A percentile compares a stretch with the other conserved stretches of the same genome.
These are phyloP conservation scores for Limnephilus rhombicus DNA, from an alignment of 2,888 invertebrate genomes.

Conservation along the genomic window DNA sequence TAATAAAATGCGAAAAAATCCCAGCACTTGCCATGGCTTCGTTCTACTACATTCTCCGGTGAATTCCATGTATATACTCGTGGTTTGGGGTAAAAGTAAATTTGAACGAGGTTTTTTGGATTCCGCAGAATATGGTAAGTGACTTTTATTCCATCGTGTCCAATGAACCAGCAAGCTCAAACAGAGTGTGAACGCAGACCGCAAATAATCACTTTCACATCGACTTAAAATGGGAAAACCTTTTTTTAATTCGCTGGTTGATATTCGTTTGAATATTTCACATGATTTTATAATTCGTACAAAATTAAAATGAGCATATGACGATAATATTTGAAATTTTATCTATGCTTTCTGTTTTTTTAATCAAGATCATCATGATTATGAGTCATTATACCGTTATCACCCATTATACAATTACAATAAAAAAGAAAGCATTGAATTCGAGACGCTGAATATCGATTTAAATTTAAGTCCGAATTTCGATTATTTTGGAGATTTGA, in stretches of 20 bases:
- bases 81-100: background rate
- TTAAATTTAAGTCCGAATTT: background rate
- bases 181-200: constrained; percentile 64
- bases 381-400: background rate
- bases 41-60: background rate
- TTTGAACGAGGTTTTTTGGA: constrained; percentile 11
- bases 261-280: constrained; percentile 12
- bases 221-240: constrained; percentile 48
- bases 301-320: constrained; percentile 25
- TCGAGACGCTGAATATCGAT: background rate
- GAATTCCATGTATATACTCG: background rate
- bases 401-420: background rate
- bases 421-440: background rate
- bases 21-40: background rate
- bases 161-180: constrained; percentile 55
- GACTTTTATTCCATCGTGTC: constrained; percentile 31
- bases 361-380: no score
- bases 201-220: constrained; percentile 65
- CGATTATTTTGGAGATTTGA: background rate
- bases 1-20: background rate
- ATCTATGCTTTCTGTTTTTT: background rate
- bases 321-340: background rate
- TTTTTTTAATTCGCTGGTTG: constrained; percentile 6
- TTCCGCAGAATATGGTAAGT: constrained; percentile 23
- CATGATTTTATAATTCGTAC: background rate